Base-by-base conservation (phyloP, 2,888 invertebrate genomes). In the Drosophila atripex region DNA sequence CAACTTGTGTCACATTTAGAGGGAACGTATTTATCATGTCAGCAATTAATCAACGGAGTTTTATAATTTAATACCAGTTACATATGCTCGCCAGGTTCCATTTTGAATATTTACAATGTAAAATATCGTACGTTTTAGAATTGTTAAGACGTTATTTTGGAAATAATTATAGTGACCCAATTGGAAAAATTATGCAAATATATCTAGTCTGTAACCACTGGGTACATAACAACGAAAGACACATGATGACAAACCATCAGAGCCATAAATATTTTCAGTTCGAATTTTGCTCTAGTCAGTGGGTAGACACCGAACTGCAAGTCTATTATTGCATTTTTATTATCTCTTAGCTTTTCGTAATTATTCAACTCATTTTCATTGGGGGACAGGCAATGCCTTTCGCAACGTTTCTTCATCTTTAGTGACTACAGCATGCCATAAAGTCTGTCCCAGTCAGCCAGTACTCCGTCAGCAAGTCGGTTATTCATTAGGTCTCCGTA, bases 11-110 rank as follows among this genome's bases (percentile, higher is more conserved):
- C 83, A 77, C 83, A 88, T 88, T 88, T 84, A 83, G 86, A 70
- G 71, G 73, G 75, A 83, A 69, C 72, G 76, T 83, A 84, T 88
- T 86, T 88, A 77, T 86, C 88, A 83, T 86, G 86, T 88, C 75
- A 59, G 86, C 77, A 84, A 88, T 84, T 84, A 84, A 84, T 88
- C 88, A 84, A 87, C 75, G 76, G 56, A 72, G 53, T 75, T 73
- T 57, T 58, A 79, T 59, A 64, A 66, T 66, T 66, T 73, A 45
- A 39, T 45, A 49, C 71, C 51, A 58, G 45, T 59, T 61, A 66
- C 68, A 64, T 63, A 70, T 60, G 18, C 38, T 43, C 6, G 9
- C 9, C 45, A 16, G 39, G 12, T 53, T 45, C 11, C 28, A 58
- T 21, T 60, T 50, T 57, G 63, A 50, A 75, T 41, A 39, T 47